Base-by-base conservation (phyloP, 2,797 vertebrate species). In the Enteromius mattozi region DNA sequence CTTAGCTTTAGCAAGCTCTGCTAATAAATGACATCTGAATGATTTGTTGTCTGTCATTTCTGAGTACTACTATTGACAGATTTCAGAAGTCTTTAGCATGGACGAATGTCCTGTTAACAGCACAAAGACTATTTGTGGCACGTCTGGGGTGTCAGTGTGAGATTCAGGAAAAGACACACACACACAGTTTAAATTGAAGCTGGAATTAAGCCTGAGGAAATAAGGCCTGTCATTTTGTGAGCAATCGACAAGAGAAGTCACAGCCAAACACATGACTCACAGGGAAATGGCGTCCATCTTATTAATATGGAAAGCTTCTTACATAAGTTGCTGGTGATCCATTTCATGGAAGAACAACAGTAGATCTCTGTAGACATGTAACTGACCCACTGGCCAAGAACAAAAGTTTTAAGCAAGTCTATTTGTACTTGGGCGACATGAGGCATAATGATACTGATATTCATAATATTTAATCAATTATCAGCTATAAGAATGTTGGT, bases 201-300 rank as follows among this genome's bases (percentile, higher is more conserved):
- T 42, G 37, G 24, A 83, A 78, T 86, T 86, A 9, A 69, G 76
- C 49, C 30, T 61, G 33, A 78, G 45, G 49, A 80, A 82, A 84
- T 71, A 65, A 82, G 59, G 79, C 68, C 69, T 78, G 78, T 86
- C 69, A 83, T 76, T 84, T 86, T 84, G 75, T 71, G 56, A 83
- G 87, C 68, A 61, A 85, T 89, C 24, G 24, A 63, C 81, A 45
- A 82, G 80, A 88, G 87, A 91, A 89, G 86, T 93, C 88, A 88
- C 24, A 86, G 86, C 83, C 75, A 82, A 89, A 82, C 3, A 9
- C 61, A 65, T 93, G 91, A 92, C 78, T 93, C 91, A 91, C 85
- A 79, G 79, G 87, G 84, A 21, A 33, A 66, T 49, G 85, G 78
- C 75, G 66, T 61, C 81, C 80, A 88, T 63, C 27, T 80, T 40